A percentile compares a stretch with the other conserved stretches of the same genome.
Evolutionary conservation across 1,140 invertebrate genomes (phyloP).

Genomic region (Manduca sexta): DNA sequence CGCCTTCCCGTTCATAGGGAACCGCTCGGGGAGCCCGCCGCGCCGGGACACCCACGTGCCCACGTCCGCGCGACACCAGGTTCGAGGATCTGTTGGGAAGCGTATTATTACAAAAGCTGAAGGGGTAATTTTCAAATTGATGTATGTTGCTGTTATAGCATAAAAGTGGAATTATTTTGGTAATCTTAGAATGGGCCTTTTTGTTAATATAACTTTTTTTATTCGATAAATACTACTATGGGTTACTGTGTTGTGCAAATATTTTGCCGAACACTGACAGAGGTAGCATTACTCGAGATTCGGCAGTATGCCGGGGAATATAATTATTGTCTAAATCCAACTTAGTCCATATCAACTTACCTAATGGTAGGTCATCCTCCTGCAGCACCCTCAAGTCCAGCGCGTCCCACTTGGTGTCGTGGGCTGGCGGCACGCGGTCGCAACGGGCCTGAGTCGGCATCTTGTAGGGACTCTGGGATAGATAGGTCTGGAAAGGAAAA

Average conservation of each 20-base stretch:
- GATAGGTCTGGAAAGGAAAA: constrained; percentile 1
- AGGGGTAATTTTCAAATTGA: too few relatives aligned
- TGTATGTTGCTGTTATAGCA: too few relatives aligned
- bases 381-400: constrained; percentile 39
- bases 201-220: too few relatives aligned
- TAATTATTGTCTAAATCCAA: too few relatives aligned
- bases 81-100: constrained; percentile 75
- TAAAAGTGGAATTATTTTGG: too few relatives aligned
- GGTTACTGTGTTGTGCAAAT: too few relatives aligned
- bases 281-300: too few relatives aligned
- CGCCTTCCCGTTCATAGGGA: constrained; percentile 86
- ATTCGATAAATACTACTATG: too few relatives aligned
- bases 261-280: too few relatives aligned
- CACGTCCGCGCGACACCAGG: constrained; percentile 80
- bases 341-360: constrained; percentile 27
- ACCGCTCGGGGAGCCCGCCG: constrained; percentile 78
- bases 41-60: constrained; percentile 77
- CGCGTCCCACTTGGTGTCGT: constrained; percentile 31
- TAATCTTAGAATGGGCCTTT: too few relatives aligned
- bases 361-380: constrained; percentile 50
- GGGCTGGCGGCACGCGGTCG: constrained; percentile 45
- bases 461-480: not conserved
- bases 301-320: too few relatives aligned
- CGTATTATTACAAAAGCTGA: not conserved
- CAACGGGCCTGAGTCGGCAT: constrained; percentile 53